Percentiles rank a stretch among this genome's conserved stretches.
These are phyloP conservation scores for Dusona sp. DNA, from an alignment of 2,888 invertebrate genomes.

Conservation along the genomic window DNA sequence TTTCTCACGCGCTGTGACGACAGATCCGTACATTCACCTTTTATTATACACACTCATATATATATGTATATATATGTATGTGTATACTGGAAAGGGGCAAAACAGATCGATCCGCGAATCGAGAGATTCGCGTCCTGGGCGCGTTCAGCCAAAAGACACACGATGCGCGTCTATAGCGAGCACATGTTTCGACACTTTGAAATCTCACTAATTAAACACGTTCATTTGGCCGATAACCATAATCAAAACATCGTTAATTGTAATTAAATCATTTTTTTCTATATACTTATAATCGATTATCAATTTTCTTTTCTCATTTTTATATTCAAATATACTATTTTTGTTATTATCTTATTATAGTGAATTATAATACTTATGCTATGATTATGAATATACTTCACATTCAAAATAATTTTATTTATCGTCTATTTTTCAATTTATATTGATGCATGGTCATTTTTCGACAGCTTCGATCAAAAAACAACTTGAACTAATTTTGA, in stretches of 20 bases:
- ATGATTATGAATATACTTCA: neutral
- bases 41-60: neutral
- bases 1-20: conserved; percentile 18
- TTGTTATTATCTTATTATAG: neutral
- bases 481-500: neutral
- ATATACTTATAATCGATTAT: neutral
- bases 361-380: no score
- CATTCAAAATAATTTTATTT: neutral
- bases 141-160: conserved; percentile 27
- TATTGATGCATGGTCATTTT: no score
- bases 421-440: neutral
- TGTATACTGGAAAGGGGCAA: neutral
- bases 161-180: conserved; percentile 42
- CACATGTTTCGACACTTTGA: conserved; percentile 31
- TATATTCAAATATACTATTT: neutral
- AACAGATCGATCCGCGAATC: conserved; percentile 59
- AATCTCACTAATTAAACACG: neutral
- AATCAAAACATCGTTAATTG: neutral
- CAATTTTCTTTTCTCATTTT: neutral
- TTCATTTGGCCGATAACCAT: neutral
- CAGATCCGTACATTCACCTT: conserved; percentile 35
- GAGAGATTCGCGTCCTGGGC: conserved; percentile 38
- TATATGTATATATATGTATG: neutral
- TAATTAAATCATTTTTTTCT: neutral
- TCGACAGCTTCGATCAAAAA: neutral